A percentile compares a stretch with the other conserved stretches of the same genome.
These are phyloP conservation scores for Acarapis woodi DNA, from an alignment of 1,140 invertebrate genomes.

Conservation along the genomic window DNA sequence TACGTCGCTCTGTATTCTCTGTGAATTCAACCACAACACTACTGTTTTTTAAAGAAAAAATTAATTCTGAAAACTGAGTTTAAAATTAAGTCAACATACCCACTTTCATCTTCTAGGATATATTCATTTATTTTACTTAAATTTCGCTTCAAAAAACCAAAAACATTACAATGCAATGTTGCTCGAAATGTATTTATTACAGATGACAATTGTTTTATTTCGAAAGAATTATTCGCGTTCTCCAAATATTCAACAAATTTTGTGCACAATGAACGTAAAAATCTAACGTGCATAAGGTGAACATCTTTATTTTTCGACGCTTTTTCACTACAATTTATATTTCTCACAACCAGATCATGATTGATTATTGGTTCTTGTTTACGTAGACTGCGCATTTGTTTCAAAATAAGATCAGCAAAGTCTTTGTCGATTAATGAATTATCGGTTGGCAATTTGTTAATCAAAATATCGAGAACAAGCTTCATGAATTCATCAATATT, in stretches of 20 bases:
- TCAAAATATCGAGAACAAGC: background rate
- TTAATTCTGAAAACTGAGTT: too few relatives aligned
- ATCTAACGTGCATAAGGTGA: background rate
- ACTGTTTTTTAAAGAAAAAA: too few relatives aligned
- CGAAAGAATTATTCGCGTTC: constrained; percentile 2
- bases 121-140: constrained; percentile 2
- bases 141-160: constrained; percentile 5
- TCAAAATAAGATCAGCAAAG: background rate
- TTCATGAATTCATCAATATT: constrained; percentile 6
- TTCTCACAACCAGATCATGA: background rate
- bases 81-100: constrained; percentile 3
- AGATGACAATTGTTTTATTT: constrained; percentile 2
- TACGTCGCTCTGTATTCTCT: background rate
- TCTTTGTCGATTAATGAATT: background rate
- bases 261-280: background rate
- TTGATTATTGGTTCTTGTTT: background rate
- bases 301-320: too few relatives aligned
- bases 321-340: background rate
- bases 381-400: background rate
- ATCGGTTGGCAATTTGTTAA: background rate
- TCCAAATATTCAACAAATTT: background rate
- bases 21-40: too few relatives aligned
- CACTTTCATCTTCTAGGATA: constrained; percentile 5
- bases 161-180: constrained; percentile 6
- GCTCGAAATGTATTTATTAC: constrained; percentile 1